Evolutionary conservation across 2,797 vertebrate species (phyloP).

Genomic region (Sus cebifrons): DNA sequence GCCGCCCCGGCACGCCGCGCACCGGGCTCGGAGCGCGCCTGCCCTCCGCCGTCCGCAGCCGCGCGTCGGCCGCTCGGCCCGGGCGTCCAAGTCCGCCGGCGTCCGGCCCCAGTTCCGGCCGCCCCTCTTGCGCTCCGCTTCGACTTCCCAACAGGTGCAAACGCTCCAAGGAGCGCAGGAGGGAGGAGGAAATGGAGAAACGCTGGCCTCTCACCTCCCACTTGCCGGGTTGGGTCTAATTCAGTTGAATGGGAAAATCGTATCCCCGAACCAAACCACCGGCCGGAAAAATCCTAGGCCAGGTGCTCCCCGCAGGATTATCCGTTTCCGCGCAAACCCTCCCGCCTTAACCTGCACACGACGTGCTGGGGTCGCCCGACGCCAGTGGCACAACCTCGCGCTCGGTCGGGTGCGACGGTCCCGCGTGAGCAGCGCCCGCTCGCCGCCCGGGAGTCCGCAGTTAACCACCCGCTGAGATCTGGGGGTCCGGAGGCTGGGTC

Average conservation of each 20-base stretch:
- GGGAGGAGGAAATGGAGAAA: background rate
- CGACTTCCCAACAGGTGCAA: conserved; percentile 72
- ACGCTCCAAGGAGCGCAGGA: conserved; percentile 16
- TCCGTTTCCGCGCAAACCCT: background rate
- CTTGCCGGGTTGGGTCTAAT: background rate
- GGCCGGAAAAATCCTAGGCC: background rate
- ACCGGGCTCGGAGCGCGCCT: background rate
- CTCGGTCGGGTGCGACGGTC: background rate
- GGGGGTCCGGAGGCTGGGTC: background rate
- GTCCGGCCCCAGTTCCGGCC: background rate
- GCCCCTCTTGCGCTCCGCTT: background rate
- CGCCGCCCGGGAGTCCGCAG: background rate
- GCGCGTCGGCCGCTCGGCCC: background rate
- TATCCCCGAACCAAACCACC: background rate
- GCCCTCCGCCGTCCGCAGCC: background rate
- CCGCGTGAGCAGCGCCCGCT: background rate
- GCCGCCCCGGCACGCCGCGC: background rate
- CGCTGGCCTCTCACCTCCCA: conserved; percentile 2
- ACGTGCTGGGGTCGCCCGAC: background rate
- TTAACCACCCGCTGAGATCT: background rate
- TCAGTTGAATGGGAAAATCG: background rate
- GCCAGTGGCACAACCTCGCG: background rate
- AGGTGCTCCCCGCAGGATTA: background rate
- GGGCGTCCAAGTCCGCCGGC: no score
- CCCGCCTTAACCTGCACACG: background rate